Evolutionary conservation across 2,113 vertebrate species (phyloP).

Genomic region (Cyphomyrus plagiostoma): DNA sequence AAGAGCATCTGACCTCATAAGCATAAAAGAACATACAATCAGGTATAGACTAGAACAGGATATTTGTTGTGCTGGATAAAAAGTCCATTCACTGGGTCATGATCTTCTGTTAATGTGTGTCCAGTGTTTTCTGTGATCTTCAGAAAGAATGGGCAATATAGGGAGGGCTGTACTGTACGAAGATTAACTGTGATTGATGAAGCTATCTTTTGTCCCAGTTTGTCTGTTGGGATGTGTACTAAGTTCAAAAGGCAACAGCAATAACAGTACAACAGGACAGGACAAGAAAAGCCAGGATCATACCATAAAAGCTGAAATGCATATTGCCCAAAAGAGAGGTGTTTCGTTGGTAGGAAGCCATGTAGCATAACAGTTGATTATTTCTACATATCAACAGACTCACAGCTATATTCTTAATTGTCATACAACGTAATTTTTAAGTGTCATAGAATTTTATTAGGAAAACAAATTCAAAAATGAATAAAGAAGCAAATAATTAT

Average conservation of each 20-base stretch:
- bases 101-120: not conserved
- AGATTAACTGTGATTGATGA: not conserved
- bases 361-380: not conserved
- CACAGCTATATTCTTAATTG: not conserved
- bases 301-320: not conserved
- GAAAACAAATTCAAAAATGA: not conserved
- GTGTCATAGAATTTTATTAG: not conserved
- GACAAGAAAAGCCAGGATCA: not conserved
- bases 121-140: not conserved
- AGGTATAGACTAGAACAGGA: constrained; percentile 42
- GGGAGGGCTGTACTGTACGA: not conserved
- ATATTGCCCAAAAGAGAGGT: not conserved
- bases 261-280: not conserved
- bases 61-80: constrained; percentile 48
- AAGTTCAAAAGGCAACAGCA: not conserved
- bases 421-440: not conserved
- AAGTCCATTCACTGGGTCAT: constrained; percentile 48
- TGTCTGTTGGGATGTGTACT: not conserved
- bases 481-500: not conserved
- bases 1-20: constrained; percentile 45
- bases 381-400: not conserved
- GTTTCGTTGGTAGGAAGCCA: not conserved
- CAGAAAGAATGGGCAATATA: not conserved
- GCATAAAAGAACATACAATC: constrained; percentile 35
- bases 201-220: not conserved